Evolutionary conservation across 2,888 invertebrate species (phyloP), one percentile per base, ranked within the genome.

Genomic region (Neoaliturus tenellus): DNA sequence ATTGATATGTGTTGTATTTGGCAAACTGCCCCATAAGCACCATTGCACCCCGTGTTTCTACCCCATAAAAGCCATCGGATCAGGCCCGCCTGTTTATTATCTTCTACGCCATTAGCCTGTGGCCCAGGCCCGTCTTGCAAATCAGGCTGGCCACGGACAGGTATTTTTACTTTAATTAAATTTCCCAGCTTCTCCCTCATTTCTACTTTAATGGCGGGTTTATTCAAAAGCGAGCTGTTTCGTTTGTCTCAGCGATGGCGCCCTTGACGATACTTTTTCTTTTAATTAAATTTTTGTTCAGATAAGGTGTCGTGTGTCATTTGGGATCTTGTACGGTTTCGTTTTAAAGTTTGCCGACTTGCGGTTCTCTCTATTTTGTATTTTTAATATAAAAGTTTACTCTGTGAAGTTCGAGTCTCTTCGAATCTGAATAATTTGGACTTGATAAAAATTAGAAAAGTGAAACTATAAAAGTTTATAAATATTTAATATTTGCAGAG

Each of bases 281-380:
- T 75, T 75, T 75, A 75, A 75, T 75, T 75, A 75, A 75, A 75
- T 75, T 75, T 75, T 75, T 75, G 75, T 75, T 75, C 48, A 75
- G 75, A 75, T 75, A 75, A 75, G 75, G 28, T 44, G 28, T 25
- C 48, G 28, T 41, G 48, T 41, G 62, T 62, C 62, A 62, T 55
- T 39, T 23, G 71, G 71, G 41, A 14, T 73, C 41, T 73, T 73
- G 71, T 75, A 75, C n/a, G 48, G 41, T 48, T 75, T 31, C 25
- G 10, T 48, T n/a, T 75, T 17, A 75, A 48, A 75, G 28, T 75
- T 75, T 75, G 23, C 39, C 75, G 75, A 44, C 75, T 75, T 75
- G 44, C 48, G n/a, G 48, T 41, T 71, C 39, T 71, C 39, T 23
- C 33, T 31, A 25, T 6, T 14, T 12, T 62, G 28, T n/a, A 1